Base-by-base conservation (phyloP, 2,888 invertebrate species). In the Cryptocephalus primarius region DNA sequence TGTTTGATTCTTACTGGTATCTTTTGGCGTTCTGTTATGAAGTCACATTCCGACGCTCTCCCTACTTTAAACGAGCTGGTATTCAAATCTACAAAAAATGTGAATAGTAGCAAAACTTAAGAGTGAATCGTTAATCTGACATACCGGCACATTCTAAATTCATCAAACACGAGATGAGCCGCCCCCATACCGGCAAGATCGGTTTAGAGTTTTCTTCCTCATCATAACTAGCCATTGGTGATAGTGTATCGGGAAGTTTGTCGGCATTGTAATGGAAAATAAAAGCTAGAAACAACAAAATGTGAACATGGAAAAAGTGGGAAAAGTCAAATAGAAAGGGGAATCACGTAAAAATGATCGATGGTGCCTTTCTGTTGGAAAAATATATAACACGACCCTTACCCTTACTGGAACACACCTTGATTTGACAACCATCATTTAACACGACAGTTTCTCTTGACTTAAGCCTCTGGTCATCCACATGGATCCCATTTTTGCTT, bases 401-500 rank as follows among this genome's bases (percentile, higher is more conserved):
- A 53, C 53, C 44, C 44, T 44, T 39, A 13, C n/a, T 42, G 22
- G 36, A 40, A 36, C 22, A 2, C 22, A 22, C 6, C 6, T 22
- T 48, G 39, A 54, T 51, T 40, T 42, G 33, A 33, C 49, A 51
- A 8, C 44, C 42, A 43, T 48, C 40, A 14, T 43, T 52, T 14
- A 54, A 44, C 9, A 34, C 14, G 12, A 41, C 34, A 14, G 32
- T 78, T 9, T 80, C 79, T n/a, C 79, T 79, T 64, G 77, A 82
- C 45, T 88, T 88, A 55, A 91, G 76, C 63, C 74, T 75, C 50
- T 73, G 72, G 9, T 79, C 79, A 72, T 92, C 90, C 0, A 92
- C 68, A 71, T 79, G 92, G 0, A 91, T 92, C 0, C 92, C 92
- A 72, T 92, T 92, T 56, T 83, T 80, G 42, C 90, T 90, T 0